These are phyloP conservation scores for Ceyx melanurus DNA, from an alignment of 2,113 vertebrate genomes.

Conservation along the genomic window DNA sequence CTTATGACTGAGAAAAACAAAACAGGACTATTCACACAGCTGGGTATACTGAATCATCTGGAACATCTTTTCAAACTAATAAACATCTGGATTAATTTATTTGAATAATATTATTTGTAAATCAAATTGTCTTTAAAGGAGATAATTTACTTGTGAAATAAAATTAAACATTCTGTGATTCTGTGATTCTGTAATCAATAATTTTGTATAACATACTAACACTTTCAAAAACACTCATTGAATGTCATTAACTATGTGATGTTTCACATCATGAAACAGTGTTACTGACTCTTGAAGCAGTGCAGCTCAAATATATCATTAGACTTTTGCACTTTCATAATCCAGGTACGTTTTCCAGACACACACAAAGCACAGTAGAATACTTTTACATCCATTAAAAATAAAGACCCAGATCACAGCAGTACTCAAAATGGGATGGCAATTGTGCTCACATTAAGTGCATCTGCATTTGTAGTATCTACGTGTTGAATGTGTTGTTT, in stretches of 20 bases:
- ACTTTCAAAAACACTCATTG: background rate
- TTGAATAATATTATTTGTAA: too few species aligned
- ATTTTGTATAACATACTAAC: background rate
- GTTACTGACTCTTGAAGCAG: background rate
- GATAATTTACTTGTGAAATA: background rate
- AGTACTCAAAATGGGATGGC: background rate
- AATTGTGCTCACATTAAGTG: background rate
- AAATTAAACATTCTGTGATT: background rate
- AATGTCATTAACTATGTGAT: background rate
- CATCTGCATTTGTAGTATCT: background rate
- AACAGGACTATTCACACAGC: too few species aligned
- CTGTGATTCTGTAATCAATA: background rate
- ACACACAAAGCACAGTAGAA: background rate
- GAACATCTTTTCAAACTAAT: too few species aligned
- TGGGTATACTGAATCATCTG: too few species aligned
- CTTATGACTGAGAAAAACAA: too few species aligned
- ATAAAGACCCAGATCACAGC: background rate
- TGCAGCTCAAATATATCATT: background rate
- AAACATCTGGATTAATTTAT: too few species aligned
- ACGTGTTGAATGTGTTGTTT: rapidly evolving
- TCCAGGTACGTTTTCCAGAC: background rate
- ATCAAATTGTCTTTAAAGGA: background rate
- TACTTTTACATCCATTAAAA: background rate
- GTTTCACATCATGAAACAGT: background rate
- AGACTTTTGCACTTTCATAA: background rate